Percentiles rank a stretch among this genome's conserved stretches.
Conservation (phyloP, 2,888 invertebrate species). For the Mythimna ferrago region DNA sequence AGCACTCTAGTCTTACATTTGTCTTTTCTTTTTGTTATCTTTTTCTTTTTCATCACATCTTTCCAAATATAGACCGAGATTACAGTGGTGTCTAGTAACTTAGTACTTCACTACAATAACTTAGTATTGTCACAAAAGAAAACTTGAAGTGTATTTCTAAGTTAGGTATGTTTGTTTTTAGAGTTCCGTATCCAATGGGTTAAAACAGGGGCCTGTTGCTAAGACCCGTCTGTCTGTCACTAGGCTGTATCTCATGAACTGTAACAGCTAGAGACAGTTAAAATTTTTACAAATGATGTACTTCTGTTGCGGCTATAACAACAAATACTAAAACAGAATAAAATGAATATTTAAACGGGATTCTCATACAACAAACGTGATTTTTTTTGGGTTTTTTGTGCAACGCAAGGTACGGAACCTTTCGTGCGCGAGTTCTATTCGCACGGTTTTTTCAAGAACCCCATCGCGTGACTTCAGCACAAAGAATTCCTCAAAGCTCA, state of each 20-base stretch:
- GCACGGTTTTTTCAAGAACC: constrained; percentile 4
- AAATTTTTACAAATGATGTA: no score
- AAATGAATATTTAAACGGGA: no score
- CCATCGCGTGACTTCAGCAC: constrained; percentile 37
- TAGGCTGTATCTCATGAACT: no score
- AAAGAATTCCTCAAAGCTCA: constrained; percentile 32
- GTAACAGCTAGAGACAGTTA: no score
- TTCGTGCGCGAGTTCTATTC: not conserved
- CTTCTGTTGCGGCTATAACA: no score
- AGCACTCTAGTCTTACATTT: not conserved
- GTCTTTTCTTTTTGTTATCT: not conserved
- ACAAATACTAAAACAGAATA: no score
- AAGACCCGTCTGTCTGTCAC: no score
- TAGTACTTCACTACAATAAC: not conserved
- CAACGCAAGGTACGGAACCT: no score
- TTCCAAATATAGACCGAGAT: constrained; percentile 2
- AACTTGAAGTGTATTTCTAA: constrained; percentile 3
- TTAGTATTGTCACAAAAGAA: not conserved
- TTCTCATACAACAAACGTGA: no score
- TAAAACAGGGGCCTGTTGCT: no score
- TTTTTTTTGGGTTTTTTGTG: no score
- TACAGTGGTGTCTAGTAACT: constrained; percentile 10
- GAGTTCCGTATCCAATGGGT: no score
- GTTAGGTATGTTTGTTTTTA: not conserved
- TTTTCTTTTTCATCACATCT: not conserved